Base-by-base conservation (phyloP, 2,888 invertebrate species). In the Caenorhabditis doughertyi region DNA sequence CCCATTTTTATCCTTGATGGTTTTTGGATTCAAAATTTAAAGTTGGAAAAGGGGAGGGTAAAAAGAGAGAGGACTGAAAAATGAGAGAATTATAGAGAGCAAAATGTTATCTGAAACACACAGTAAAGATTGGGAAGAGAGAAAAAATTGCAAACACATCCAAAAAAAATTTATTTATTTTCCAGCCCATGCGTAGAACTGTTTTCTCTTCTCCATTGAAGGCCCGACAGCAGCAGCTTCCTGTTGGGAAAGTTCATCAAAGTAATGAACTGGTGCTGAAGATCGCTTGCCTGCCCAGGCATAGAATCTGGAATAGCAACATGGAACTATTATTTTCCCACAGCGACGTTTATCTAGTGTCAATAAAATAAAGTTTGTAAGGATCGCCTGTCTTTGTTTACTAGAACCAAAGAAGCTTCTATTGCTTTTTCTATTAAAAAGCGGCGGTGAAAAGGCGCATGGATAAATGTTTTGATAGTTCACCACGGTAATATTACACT, bases 141-240 rank as follows among this genome's bases (percentile, higher is more conserved):
- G 25, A 25, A 51, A 47, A 4, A n/a, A 47, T 18, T 18, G n/a
- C 18, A 47, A 32, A 32, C n/a, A n/a, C 44, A 47, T 18, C 44
- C 3, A 47, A 18, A 18, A 18, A 47, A 39, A 5, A 32, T 7
- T 39, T 18, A 13, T 25, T 58, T 47, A 65, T 58, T 64, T 67
- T 49, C 82, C 82, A 32, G 82, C 82, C 82, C 82, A 82, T 9
- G 82, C 82, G 73, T 82, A 82, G 56, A 82, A 82, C 35, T 82
- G 82, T 44, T 82, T 82, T 58, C 82, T 32, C 53, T 82, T 82
- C 23, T 82, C 49, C 68, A 80, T 72, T 11, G 42, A 51, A 11
- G 71, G 71, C n/a, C 35, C 60, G n/a, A 29, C 67, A 4, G 44
- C 55, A 13, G n/a, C 68, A 13, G 42, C 23, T 5, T 65, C 65